Evolutionary conservation across 2,888 invertebrate species (phyloP).

Genomic region (Pristionchus arcanus): DNA sequence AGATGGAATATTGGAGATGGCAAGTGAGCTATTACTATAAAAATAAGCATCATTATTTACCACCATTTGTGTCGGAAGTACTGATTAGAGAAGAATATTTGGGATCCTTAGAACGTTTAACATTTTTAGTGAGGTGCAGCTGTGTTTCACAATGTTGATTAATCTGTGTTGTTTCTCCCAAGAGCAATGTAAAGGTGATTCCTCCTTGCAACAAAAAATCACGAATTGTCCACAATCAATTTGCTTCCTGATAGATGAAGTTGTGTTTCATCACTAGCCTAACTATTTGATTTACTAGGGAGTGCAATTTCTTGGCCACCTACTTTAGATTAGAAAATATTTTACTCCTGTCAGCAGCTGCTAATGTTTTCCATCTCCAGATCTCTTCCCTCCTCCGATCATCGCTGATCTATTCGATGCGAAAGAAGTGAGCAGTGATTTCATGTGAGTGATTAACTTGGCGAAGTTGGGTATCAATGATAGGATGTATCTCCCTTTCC

Average conservation of each 20-base stretch:
- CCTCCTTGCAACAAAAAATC: not conserved
- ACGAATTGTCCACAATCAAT: too few species aligned
- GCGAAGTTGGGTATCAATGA: not conserved
- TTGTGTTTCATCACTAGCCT: not conserved
- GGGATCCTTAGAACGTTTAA: not conserved
- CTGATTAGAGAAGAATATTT: too few species aligned
- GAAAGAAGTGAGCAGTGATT: not conserved
- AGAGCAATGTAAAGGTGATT: not conserved
- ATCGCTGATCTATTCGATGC: constrained; percentile 3
- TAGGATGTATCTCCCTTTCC: not conserved
- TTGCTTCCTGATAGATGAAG: too few species aligned
- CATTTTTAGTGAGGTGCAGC: not conserved
- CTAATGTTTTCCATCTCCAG: not conserved
- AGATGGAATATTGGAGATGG: constrained; percentile 69
- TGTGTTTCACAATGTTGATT: not conserved
- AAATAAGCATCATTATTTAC: too few species aligned
- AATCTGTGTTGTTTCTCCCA: not conserved
- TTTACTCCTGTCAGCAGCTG: not conserved
- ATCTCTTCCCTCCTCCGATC: constrained; percentile 22
- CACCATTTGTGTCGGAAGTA: too few species aligned
- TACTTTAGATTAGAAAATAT: not conserved
- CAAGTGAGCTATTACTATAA: too few species aligned
- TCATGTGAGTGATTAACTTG: not conserved
- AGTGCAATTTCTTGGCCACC: not conserved
- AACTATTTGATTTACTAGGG: not conserved